Conservation (phyloP, 2,888 invertebrate species). For the Heteromurus nitidus region DNA sequence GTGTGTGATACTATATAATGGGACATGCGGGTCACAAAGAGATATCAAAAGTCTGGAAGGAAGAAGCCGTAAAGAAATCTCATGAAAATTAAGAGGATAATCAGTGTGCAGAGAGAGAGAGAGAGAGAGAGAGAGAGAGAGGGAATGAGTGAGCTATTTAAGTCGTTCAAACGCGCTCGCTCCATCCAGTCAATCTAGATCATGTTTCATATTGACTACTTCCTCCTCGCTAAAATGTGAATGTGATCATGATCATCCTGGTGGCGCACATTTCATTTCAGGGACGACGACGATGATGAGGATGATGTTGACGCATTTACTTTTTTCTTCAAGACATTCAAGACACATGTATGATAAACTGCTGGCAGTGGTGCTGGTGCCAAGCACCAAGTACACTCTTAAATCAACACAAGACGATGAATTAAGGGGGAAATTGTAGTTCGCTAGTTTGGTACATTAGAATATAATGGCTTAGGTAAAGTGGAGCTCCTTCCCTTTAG, state of each 20-base stretch:
- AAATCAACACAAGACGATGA: conserved; percentile 41
- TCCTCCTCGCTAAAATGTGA: not conserved
- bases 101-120: not conserved
- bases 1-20: conserved; percentile 33
- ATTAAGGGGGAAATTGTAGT: too few species aligned
- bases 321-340: not conserved
- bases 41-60: conserved; percentile 20
- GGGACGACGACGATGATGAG: not conserved
- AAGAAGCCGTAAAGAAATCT: conserved; percentile 30
- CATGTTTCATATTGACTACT: conserved; percentile 38
- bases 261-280: not conserved
- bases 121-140: not conserved
- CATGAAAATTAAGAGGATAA: conserved; percentile 40
- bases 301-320: conserved; percentile 17
- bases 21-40: conserved; percentile 52
- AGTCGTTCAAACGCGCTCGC: not conserved
- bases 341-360: not conserved
- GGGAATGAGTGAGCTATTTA: not conserved
- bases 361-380: conserved; percentile 10
- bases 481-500: conserved; percentile 1
- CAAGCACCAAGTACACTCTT: conserved; percentile 23
- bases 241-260: not conserved
- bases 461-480: too few species aligned
- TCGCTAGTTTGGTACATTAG: too few species aligned
- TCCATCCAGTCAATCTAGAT: conserved; percentile 39